These are phyloP conservation scores for Myotis findleyi DNA, from an alignment of 2,797 vertebrate genomes.

Conservation along the genomic window DNA sequence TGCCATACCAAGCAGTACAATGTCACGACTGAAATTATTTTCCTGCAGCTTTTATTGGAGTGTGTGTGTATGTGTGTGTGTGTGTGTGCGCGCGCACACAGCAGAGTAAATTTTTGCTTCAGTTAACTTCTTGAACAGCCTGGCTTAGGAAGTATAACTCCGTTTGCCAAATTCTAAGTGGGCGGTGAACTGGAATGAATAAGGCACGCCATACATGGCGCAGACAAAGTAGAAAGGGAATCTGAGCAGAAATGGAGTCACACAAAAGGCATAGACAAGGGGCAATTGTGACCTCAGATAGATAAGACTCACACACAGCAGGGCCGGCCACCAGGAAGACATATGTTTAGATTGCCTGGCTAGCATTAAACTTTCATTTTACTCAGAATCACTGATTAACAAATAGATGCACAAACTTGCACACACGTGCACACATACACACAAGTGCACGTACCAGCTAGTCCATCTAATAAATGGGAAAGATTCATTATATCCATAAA, in stretches of 20 bases:
- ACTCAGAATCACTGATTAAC: neutral
- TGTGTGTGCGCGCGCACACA: neutral
- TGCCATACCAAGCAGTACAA: neutral
- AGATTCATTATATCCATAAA: neutral
- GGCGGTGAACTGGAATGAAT: constrained; percentile 69
- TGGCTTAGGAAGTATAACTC: constrained; percentile 51
- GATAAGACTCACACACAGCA: neutral
- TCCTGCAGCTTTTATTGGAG: neutral
- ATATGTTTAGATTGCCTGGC: neutral
- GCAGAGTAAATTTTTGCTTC: constrained; percentile 36
- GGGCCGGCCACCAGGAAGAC: neutral
- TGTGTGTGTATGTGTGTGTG: neutral
- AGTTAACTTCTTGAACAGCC: constrained; percentile 50
- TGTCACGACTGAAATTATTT: constrained; percentile 27
- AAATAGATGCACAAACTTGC: neutral
- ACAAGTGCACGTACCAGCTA: neutral
- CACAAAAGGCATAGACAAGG: constrained; percentile 7
- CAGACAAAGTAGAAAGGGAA: constrained; percentile 39
- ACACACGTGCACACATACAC: neutral
- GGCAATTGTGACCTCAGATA: neutral
- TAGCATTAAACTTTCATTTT: neutral
- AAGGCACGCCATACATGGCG: neutral
- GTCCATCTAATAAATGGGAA: neutral
- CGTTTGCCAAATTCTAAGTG: constrained; percentile 62
- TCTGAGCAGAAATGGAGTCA: constrained; percentile 32